Conservation (phyloP, 2,888 invertebrate species). For the Entomobrya proxima region DNA sequence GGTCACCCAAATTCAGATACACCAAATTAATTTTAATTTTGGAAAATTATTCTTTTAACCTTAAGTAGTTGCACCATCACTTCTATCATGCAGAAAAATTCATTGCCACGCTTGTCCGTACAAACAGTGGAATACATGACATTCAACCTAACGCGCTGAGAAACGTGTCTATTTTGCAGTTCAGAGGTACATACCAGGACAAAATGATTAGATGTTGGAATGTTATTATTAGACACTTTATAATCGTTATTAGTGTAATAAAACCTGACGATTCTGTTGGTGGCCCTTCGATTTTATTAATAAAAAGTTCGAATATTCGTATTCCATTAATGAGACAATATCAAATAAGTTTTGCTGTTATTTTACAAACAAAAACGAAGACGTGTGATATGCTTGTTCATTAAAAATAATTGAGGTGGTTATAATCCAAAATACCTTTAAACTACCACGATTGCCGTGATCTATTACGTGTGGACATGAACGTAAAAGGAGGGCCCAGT, state of each 20-base stretch:
- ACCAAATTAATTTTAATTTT: slow-evolving; percentile 48
- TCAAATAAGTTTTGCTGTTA: not conserved
- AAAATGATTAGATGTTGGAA: slow-evolving; percentile 13
- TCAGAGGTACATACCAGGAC: not conserved
- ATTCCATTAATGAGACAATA: not conserved
- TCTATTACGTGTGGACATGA: slow-evolving; percentile 44
- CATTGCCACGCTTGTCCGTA: slow-evolving; percentile 4
- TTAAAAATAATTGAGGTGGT: slow-evolving; percentile 4
- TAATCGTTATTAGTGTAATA: slow-evolving; percentile 24
- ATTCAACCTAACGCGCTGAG: not conserved
- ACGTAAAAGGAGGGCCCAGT: not conserved
- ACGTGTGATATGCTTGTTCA: not conserved
- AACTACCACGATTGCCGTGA: slow-evolving; percentile 55
- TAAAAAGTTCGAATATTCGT: not conserved
- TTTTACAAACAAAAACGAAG: not conserved
- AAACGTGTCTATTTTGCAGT: not conserved
- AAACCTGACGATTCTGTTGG: slow-evolving; percentile 17
- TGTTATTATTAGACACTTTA: slow-evolving; percentile 10
- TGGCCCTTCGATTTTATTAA: slow-evolving; percentile 4
- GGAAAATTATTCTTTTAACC: not conserved
- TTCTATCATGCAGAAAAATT: not conserved
- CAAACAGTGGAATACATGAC: not conserved
- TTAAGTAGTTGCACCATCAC: not conserved
- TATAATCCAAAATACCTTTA: not conserved
- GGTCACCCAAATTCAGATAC: slow-evolving; percentile 49